Base-by-base conservation (phyloP, 2,888 invertebrate genomes). In the Panorpa germanica region DNA sequence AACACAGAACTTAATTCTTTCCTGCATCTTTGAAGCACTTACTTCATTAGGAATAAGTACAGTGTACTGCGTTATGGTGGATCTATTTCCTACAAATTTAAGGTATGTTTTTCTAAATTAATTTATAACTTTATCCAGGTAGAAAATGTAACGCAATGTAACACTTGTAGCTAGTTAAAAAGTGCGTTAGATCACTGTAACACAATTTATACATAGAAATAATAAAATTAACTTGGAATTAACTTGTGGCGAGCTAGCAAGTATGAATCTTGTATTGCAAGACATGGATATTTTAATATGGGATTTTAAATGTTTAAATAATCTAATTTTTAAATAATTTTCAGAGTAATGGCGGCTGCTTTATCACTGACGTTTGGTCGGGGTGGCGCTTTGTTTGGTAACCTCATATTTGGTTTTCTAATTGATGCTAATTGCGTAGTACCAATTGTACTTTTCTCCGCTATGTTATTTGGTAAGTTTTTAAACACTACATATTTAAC, bases 281-380 rank as follows among this genome's bases (percentile, higher is more conserved):
- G n/a, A n/a, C n/a, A n/a, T n/a, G n/a, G n/a, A n/a, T n/a, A n/a
- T n/a, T n/a, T n/a, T n/a, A n/a, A n/a, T n/a, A n/a, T n/a, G n/a
- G n/a, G n/a, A n/a, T n/a, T n/a, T n/a, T n/a, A n/a, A n/a, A n/a
- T n/a, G n/a, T n/a, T n/a, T n/a, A n/a, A n/a, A n/a, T n/a, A n/a
- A n/a, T n/a, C n/a, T n/a, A n/a, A n/a, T n/a, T n/a, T 35, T 21
- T 18, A 7, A 16, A 11, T 35, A 25, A 31, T 35, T 49, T 50
- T 30, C 50, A 78, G 80, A 59, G 78, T 80, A 46, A 78, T 80
- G 77, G 80, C 78, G 19, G 78, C 78, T 16, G 78, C 78, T 23
- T 54, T 80, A 23, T 77, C 78, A 8, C 59, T 78, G 37, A 78
- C 78, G 10, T 75, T 75, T 49, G 80, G 80, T 32, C 63, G 80